phyloP scores from a whole-genome alignment of 2,797 vertebrate genomes.

The Xiphorhynchus erythropygius region DNA sequence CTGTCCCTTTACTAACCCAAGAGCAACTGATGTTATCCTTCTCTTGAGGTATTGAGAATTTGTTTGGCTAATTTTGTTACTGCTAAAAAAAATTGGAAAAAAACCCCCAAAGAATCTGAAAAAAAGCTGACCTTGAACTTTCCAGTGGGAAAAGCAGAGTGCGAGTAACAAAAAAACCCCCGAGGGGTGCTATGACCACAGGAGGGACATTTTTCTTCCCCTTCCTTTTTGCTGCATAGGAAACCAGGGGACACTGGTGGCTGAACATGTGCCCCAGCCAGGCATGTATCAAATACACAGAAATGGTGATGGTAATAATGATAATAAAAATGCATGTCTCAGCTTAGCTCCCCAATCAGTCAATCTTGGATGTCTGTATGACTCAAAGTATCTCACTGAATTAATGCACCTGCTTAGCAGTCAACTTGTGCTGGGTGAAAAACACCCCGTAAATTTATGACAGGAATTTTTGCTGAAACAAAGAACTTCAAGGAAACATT shows the following conservation, averaged over 20 bases:
- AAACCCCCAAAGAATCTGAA: too few relatives aligned
- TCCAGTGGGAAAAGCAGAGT: neutral
- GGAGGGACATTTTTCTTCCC: neutral
- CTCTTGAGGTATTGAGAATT: neutral
- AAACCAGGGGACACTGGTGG: neutral
- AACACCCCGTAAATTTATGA: neutral
- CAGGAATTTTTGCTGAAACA: neutral
- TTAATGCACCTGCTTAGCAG: neutral
- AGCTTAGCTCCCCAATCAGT: neutral
- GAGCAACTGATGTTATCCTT: neutral
- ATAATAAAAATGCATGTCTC: neutral
- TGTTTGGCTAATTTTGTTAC: neutral
- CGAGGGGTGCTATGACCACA: neutral
- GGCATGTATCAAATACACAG: neutral
- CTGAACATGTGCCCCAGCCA: neutral
- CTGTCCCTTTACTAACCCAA: neutral
- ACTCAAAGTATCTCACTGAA: neutral
- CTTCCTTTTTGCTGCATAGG: neutral
- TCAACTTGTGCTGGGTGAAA: neutral
- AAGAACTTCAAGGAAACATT: neutral
- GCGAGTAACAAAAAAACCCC: accelerated
- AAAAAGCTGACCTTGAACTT: neutral
- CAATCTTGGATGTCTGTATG: neutral
- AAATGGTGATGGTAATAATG: neutral
- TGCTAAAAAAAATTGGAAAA: neutral